Evolutionary conservation across 2,888 invertebrate genomes (phyloP).

Genomic region (Leptinotarsa peninsularis): DNA sequence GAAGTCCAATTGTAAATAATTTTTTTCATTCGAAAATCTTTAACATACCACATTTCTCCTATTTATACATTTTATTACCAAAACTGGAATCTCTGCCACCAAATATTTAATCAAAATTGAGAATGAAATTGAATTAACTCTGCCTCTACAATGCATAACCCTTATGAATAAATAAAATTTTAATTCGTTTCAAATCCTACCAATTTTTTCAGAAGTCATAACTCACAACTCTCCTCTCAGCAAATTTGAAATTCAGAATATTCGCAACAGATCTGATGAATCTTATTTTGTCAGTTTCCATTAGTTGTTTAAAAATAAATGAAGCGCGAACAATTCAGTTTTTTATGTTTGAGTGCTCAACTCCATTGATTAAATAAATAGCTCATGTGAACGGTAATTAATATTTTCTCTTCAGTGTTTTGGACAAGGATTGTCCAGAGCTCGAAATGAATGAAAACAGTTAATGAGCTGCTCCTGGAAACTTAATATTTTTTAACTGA

Average conservation of each 20-base stretch:
- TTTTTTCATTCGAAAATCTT: too few species aligned
- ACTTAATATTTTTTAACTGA: too few species aligned
- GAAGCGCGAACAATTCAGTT: slow-evolving; percentile 40
- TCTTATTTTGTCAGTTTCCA: slow-evolving; percentile 55
- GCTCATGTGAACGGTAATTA: too few species aligned
- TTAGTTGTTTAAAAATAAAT: slow-evolving; percentile 54
- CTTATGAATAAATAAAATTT: neutral
- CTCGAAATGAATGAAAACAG: too few species aligned
- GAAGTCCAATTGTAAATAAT: too few species aligned
- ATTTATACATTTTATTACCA: neutral
- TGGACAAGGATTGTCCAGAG: too few species aligned
- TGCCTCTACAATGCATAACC: neutral
- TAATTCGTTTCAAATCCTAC: neutral
- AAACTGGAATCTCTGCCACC: neutral
- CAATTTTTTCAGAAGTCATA: neutral
- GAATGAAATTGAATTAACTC: neutral
- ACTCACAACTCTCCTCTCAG: neutral
- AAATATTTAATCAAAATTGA: neutral
- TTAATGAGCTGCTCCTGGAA: too few species aligned
- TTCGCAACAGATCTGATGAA: slow-evolving; percentile 47
- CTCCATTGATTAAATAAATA: too few species aligned
- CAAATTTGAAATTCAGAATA: slow-evolving; percentile 3
- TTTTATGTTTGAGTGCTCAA: too few species aligned
- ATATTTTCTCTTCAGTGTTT: too few species aligned
- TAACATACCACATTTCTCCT: too few species aligned